Evolutionary conservation across 2,797 vertebrate species (phyloP).

Genomic region (Xenentodon cancila): DNA sequence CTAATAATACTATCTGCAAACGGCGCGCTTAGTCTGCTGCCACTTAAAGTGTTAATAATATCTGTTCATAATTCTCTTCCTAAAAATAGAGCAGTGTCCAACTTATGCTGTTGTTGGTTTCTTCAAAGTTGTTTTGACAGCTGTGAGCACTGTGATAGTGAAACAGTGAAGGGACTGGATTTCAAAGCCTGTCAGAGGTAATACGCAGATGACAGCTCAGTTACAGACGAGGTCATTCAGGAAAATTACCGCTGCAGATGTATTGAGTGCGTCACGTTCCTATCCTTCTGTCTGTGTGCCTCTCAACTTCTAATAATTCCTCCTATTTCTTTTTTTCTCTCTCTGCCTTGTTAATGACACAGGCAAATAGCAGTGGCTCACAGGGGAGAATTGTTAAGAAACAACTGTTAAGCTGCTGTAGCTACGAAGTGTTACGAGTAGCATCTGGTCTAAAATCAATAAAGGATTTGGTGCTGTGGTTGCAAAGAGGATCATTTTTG

Average conservation of each 20-base stretch:
- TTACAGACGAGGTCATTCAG: conserved; percentile 43
- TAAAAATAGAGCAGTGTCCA: conserved; percentile 54
- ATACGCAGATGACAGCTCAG: conserved; percentile 27
- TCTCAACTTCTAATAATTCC: conserved; percentile 35
- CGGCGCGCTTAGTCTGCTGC: conserved; percentile 57
- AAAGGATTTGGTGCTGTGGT: conserved; percentile 12
- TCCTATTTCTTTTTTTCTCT: conserved; percentile 18
- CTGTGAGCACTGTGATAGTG: conserved; percentile 32
- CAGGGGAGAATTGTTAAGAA: not conserved
- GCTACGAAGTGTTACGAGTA: conserved; percentile 21
- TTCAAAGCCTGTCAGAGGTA: conserved; percentile 36
- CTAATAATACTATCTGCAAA: conserved; percentile 70
- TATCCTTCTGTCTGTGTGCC: conserved; percentile 27
- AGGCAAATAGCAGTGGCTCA: conserved; percentile 36
- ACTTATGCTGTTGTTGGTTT: conserved; percentile 30
- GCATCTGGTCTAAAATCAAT: conserved; percentile 22
- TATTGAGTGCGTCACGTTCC: conserved; percentile 41
- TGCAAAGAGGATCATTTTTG: conserved; percentile 4
- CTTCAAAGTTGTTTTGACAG: conserved; percentile 41
- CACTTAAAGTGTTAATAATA: conserved; percentile 55
- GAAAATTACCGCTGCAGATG: conserved; percentile 54
- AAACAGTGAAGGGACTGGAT: conserved; percentile 34
- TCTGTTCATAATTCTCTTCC: conserved; percentile 43
- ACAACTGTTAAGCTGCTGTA: conserved; percentile 20
- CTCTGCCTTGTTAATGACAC: conserved; percentile 42